These are phyloP conservation scores for Lithophane socia DNA, from an alignment of 2,888 invertebrate genomes.

Conservation along the genomic window DNA sequence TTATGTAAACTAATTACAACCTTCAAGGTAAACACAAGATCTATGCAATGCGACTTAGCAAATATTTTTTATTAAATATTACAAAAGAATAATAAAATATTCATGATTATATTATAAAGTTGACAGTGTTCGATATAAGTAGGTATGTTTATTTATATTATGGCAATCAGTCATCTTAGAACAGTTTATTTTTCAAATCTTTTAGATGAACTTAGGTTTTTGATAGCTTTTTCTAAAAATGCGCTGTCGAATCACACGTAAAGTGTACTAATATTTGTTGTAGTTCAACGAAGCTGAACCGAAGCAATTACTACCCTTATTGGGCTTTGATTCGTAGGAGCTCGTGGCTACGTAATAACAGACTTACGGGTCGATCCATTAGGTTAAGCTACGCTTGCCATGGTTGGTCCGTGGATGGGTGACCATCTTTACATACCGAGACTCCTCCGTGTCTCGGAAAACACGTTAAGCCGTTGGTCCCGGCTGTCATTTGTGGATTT, in stretches of 20 bases:
- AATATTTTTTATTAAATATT: background rate
- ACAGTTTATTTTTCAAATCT: background rate
- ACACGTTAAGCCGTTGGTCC: too few species aligned
- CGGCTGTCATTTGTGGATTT: too few species aligned
- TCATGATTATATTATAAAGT: background rate
- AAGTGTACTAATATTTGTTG: background rate
- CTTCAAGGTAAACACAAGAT: conserved; percentile 5
- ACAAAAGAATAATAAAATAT: conserved; percentile 6
- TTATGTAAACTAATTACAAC: background rate
- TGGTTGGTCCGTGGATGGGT: too few species aligned
- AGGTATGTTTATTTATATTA: background rate
- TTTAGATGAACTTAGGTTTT: background rate
- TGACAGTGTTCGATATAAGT: background rate
- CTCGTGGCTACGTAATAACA: background rate
- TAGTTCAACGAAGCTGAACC: too few species aligned
- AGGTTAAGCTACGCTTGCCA: too few species aligned
- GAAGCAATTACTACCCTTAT: background rate
- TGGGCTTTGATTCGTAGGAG: too few species aligned
- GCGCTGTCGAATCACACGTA: background rate
- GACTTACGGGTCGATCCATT: too few species aligned
- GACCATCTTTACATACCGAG: too few species aligned
- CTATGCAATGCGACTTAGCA: background rate
- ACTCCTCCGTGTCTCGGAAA: too few species aligned
- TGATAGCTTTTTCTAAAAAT: background rate
- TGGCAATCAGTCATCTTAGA: background rate